phyloP scores from a whole-genome alignment of 2,113 vertebrate species.

The Clupea harengus region DNA sequence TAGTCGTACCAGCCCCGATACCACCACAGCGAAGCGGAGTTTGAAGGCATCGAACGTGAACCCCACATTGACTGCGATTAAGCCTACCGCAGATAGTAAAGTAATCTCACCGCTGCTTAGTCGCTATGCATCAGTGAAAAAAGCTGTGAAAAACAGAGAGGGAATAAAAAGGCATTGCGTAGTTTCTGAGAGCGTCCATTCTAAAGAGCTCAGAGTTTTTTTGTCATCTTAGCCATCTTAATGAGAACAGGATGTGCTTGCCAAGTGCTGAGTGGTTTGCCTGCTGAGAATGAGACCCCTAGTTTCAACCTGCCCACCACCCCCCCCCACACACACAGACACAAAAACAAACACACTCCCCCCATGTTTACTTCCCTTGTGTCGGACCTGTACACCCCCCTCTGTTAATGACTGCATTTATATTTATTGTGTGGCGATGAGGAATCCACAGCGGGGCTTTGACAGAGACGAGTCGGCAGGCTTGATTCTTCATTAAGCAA shows the following conservation, averaged over 20 bases:
- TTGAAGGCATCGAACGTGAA: neutral
- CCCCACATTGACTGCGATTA: neutral
- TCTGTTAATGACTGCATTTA: neutral
- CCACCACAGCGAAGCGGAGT: neutral
- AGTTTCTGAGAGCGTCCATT: neutral
- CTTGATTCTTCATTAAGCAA: constrained; percentile 5
- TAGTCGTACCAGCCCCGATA: neutral
- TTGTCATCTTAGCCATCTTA: neutral
- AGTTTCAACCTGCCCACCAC: neutral
- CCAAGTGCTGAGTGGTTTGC: neutral
- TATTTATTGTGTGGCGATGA: neutral
- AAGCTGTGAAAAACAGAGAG: neutral
- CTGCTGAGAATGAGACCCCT: neutral
- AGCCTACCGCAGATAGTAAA: too few relatives aligned
- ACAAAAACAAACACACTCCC: neutral
- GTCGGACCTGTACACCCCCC: neutral
- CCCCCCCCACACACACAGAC: neutral
- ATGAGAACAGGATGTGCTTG: constrained; percentile 5
- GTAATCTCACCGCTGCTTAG: neutral
- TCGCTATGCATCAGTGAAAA: neutral
- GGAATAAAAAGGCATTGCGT: neutral
- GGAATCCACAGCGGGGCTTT: neutral
- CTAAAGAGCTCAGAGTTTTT: neutral
- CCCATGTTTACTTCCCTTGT: neutral
- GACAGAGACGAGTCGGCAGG: neutral